Evolutionary conservation across 2,797 vertebrate genomes (phyloP).

Genomic region (Rachycentron canadum): DNA sequence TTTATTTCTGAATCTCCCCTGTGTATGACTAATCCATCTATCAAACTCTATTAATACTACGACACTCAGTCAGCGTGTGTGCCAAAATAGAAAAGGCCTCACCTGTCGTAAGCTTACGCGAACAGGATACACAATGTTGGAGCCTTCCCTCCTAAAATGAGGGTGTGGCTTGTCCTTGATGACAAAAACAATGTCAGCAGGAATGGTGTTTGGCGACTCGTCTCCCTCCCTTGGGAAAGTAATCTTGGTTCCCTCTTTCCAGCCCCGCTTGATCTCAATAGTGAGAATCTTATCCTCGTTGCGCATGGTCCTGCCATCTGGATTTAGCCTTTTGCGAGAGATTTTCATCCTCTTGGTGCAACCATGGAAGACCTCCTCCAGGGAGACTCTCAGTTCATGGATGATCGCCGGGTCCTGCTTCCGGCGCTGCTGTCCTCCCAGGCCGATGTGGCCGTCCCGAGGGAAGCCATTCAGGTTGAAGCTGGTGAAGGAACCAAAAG

Average conservation of each 20-base stretch:
- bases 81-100: constrained; percentile 67
- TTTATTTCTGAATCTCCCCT: constrained; percentile 10
- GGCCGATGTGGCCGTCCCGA: constrained; percentile 92
- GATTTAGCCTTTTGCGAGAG: constrained; percentile 95
- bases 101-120: constrained; percentile 96
- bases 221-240: constrained; percentile 98
- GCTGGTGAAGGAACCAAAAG: constrained; percentile 92
- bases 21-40: constrained; percentile 63
- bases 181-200: constrained; percentile 98
- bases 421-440: constrained; percentile 88
- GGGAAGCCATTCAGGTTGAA: constrained; percentile 97
- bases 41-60: constrained; percentile 59
- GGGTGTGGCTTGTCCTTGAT: constrained; percentile 98
- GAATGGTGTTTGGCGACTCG: constrained; percentile 93
- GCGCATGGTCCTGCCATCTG: constrained; percentile 94
- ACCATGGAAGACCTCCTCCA: constrained; percentile 97
- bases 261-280: constrained; percentile 98
- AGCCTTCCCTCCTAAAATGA: constrained; percentile 96
- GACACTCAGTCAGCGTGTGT: constrained; percentile 22
- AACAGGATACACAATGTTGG: constrained; percentile 95
- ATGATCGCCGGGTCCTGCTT: constrained; percentile 97
- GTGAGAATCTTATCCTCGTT: constrained; percentile 98
- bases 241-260: constrained; percentile 99
- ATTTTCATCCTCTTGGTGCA: constrained; percentile 99
- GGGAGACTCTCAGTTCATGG: constrained; percentile 94